Base-by-base conservation (phyloP, 2,888 invertebrate species). In the Dexiosoma caninum region DNA sequence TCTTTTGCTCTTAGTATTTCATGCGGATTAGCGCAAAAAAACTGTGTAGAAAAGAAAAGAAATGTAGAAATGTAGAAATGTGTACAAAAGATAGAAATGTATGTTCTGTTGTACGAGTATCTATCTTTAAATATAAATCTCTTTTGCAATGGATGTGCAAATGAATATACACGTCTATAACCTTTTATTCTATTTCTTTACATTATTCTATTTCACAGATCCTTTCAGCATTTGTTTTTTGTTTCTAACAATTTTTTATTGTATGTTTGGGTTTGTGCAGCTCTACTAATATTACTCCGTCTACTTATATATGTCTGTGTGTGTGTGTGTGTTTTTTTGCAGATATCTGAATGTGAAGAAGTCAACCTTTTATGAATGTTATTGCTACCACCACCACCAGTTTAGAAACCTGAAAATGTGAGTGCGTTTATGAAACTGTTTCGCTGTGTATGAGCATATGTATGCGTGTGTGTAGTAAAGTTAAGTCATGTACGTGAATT, bases 291-390 rank as follows among this genome's bases (percentile, higher is more conserved):
- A 42, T n/a, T 19, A 16, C 19, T 10, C 12, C 16, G 12, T n/a
- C n/a, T 46, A 46, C 21, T 21, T 46, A 19, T 30, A 5, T 4
- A 44, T 40, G 19, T n/a, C 2, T 32, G 32, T 53, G 42, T 30
- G 14, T 55, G 3, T 57, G 46, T 21, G 23, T 16, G 40, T 7
- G 8, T 23, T 46, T 12, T 49, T 64, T 51, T 16, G 64, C 30
- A 46, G n/a, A 37, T 32, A 30, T 70, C 46, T 49, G 62, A 77
- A 55, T 70, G 53, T 53, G 57, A 62, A 27, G 37, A 46, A 77
- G 44, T 62, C 62, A 37, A 62, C 10, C 55, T 55, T 30, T 55
- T 69, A n/a, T 62, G 10, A 19, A 44, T 46, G 55, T 14, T n/a
- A 62, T 21, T 35, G 59, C 60, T 16, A 32, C 64, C 9, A 4